Percentiles rank a stretch among this genome's conserved stretches.
phyloP scores from a whole-genome alignment of 2,797 vertebrate species.

The Paratrypauchen microcephalus region DNA sequence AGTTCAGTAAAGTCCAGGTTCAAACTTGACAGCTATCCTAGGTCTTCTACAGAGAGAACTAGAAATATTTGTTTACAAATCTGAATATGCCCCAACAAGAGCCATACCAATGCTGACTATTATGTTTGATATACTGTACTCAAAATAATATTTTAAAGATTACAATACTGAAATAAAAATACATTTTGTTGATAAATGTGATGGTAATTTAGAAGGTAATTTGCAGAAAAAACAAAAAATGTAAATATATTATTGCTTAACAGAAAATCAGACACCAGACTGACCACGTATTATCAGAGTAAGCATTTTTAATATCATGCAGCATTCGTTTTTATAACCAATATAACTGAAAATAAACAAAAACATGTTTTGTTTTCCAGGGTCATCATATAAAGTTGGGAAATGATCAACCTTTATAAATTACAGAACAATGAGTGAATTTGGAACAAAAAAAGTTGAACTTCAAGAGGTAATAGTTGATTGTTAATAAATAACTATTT shows the following conservation, averaged over 20 bases:
- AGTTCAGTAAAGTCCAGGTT: neutral
- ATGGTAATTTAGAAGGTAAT: neutral
- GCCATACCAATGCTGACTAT: neutral
- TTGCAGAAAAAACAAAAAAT: neutral
- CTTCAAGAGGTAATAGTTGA: slow-evolving; percentile 1
- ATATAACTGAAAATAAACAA: slow-evolving; percentile 1
- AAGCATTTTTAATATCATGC: neutral
- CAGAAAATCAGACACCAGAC: neutral
- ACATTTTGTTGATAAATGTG: neutral
- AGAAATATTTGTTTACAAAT: neutral
- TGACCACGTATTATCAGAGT: neutral
- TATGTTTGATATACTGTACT: neutral
- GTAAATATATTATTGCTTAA: no score
- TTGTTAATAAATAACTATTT: neutral
- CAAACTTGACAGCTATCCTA: neutral
- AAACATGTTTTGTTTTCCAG: neutral
- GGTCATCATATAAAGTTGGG: neutral
- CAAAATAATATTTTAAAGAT: neutral
- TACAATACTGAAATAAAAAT: neutral
- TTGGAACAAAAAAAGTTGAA: neutral
- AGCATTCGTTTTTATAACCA: neutral
- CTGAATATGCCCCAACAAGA: neutral
- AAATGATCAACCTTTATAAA: neutral
- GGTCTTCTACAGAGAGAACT: neutral
- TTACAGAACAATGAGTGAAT: neutral